These are phyloP conservation scores for Chloropsis cyanopogon DNA, from an alignment of 2,113 vertebrate species.

Conservation along the genomic window DNA sequence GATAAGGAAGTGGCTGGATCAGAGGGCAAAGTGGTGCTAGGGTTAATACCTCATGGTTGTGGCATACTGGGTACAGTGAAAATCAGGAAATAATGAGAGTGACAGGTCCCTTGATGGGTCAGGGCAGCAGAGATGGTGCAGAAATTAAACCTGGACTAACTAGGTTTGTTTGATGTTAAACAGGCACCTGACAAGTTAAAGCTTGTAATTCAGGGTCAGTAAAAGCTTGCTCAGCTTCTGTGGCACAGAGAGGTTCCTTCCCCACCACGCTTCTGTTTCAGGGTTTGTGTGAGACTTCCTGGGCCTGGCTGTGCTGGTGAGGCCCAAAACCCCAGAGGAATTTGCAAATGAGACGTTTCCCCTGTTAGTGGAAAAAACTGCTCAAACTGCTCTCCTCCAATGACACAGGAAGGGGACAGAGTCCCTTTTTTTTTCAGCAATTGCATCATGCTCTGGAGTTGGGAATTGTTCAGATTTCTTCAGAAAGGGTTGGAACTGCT, in stretches of 20 bases:
- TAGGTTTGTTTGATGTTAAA: not conserved
- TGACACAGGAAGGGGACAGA: not conserved
- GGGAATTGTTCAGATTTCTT: not conserved
- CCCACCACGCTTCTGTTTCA: not conserved
- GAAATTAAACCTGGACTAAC: not conserved
- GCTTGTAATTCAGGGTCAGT: not conserved
- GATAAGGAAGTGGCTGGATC: not conserved
- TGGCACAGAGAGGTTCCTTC: not conserved
- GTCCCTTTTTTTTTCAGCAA: not conserved
- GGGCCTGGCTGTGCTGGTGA: not conserved
- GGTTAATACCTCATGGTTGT: not conserved
- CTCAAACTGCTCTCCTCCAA: rapidly evolving
- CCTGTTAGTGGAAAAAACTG: not conserved
- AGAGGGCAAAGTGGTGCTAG: not conserved
- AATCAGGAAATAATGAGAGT: not conserved
- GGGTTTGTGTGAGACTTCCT: not conserved
- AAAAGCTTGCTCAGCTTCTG: not conserved
- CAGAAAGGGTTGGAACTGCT: not conserved
- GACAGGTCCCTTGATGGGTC: not conserved
- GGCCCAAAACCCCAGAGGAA: not conserved
- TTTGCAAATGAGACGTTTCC: not conserved
- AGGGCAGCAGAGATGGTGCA: not conserved
- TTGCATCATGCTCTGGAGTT: not conserved
- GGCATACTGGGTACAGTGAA: not conserved
- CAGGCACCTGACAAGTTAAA: not conserved